Conservation (phyloP, 2,113 vertebrate genomes). For the Ptilorrhoa leucosticta region DNA sequence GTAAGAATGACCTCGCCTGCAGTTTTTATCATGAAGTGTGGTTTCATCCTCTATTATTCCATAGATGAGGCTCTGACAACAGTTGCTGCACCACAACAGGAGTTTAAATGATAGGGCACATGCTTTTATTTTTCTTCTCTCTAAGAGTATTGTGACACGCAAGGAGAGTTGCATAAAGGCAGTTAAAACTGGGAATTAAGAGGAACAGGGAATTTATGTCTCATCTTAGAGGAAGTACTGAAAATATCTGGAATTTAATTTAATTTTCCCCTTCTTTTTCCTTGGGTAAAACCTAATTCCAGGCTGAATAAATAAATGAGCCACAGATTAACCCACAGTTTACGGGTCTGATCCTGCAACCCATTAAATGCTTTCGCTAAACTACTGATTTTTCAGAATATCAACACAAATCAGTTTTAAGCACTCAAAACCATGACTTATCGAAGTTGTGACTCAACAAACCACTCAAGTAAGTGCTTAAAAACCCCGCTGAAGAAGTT, state of each 20-base stretch:
- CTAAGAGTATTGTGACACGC: background rate
- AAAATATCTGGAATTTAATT: background rate
- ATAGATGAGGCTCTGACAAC: conserved; percentile 38
- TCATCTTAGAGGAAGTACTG: conserved; percentile 9
- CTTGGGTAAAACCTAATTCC: background rate
- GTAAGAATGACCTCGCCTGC: conserved; percentile 50
- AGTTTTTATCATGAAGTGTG: conserved; percentile 52
- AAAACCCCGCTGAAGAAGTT: background rate
- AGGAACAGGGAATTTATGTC: background rate
- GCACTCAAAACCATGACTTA: background rate
- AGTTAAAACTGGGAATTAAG: background rate
- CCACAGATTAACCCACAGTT: conserved; percentile 8
- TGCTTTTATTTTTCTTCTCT: conserved; percentile 17
- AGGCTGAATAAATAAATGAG: background rate
- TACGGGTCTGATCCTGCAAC: conserved; percentile 7
- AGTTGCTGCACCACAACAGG: conserved; percentile 2
- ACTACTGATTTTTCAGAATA: background rate
- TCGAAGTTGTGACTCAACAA: background rate
- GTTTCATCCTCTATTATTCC: conserved; percentile 36
- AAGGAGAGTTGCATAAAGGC: conserved; percentile 12
- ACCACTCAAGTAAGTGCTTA: background rate
- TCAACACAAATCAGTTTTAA: background rate
- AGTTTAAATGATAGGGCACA: background rate
- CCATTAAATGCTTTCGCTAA: background rate
- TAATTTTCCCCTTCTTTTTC: background rate